A percentile compares a stretch with the other conserved stretches of the same genome.
Conservation (phyloP, 30 jellyfish, hydroid and myxozoan species). For the Turritopsis dohrnii region DNA sequence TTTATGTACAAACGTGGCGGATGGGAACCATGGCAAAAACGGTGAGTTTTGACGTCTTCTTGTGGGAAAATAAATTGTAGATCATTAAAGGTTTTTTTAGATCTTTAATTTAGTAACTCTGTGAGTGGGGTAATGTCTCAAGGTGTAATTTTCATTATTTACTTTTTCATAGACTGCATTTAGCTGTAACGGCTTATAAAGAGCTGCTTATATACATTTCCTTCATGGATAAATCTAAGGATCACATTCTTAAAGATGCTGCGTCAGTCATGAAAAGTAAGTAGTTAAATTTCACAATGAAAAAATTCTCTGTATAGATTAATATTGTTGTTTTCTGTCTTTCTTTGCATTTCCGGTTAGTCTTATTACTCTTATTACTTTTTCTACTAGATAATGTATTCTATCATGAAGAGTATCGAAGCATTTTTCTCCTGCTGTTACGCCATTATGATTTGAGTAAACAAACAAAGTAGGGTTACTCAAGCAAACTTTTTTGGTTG, state of each 20-base stretch:
- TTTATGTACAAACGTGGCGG: constrained; percentile 32
- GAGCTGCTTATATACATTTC: constrained; percentile 66
- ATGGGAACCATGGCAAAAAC: constrained; percentile 50
- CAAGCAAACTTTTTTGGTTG: too few species aligned
- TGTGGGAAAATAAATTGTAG: background rate
- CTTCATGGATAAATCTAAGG: constrained; percentile 53
- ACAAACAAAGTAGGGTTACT: constrained; percentile 68
- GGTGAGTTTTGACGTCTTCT: too few species aligned
- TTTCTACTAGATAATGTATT: constrained; percentile 58
- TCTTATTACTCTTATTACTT: background rate
- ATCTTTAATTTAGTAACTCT: background rate
- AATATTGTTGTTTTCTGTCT: too few species aligned
- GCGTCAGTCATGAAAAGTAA: constrained; percentile 78
- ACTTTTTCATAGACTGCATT: constrained; percentile 51
- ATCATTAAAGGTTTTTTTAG: too few species aligned
- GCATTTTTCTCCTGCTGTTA: constrained; percentile 50
- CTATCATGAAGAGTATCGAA: constrained; percentile 79
- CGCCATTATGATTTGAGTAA: constrained; percentile 38
- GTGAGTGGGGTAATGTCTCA: too few species aligned
- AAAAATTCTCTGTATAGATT: too few species aligned
- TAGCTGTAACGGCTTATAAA: constrained; percentile 59
- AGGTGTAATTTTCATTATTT: too few species aligned
- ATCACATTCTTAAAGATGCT: constrained; percentile 44
- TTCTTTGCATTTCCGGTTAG: background rate
- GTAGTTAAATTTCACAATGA: too few species aligned